Conservation (phyloP, 2,888 invertebrate genomes). For the Aricia artaxerxes region DNA sequence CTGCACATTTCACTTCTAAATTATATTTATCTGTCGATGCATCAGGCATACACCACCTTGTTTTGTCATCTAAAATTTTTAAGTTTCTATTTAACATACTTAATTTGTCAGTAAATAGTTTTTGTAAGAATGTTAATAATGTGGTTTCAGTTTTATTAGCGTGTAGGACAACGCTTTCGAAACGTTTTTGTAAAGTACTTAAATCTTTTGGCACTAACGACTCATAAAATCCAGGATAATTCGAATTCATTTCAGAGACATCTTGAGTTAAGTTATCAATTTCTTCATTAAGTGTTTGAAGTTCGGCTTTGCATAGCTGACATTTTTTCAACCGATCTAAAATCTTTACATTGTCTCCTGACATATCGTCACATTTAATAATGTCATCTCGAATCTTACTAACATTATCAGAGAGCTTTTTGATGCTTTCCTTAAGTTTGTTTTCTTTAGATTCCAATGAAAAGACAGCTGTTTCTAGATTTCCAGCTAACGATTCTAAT, state of each 20-base stretch:
- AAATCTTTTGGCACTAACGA: conserved; percentile 90
- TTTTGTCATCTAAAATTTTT: conserved; percentile 91
- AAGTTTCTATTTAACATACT: conserved; percentile 90
- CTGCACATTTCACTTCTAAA: conserved; percentile 92
- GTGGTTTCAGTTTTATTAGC: conserved; percentile 91
- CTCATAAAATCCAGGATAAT: conserved; percentile 89
- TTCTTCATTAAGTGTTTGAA: conserved; percentile 84
- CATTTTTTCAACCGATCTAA: conserved; percentile 88
- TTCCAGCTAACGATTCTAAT: conserved; percentile 86
- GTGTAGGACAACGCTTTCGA: conserved; percentile 88
- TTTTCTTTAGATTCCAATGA: conserved; percentile 88
- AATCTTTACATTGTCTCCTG: conserved; percentile 92
- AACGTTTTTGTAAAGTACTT: conserved; percentile 90
- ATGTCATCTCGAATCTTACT: conserved; percentile 89
- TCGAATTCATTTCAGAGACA: conserved; percentile 85
- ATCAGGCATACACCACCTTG: conserved; percentile 95
- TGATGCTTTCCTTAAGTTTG: conserved; percentile 85
- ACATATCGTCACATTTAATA: conserved; percentile 94
- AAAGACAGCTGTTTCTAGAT: conserved; percentile 86
- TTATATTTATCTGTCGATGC: conserved; percentile 94
- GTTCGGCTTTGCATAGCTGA: conserved; percentile 85
- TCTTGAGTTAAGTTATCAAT: conserved; percentile 85
- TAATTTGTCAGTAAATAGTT: conserved; percentile 92
- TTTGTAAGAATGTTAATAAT: conserved; percentile 89
- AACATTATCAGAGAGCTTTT: conserved; percentile 84